Evolutionary conservation across 2,888 invertebrate genomes (phyloP).

Genomic region (Hedya salicella): DNA sequence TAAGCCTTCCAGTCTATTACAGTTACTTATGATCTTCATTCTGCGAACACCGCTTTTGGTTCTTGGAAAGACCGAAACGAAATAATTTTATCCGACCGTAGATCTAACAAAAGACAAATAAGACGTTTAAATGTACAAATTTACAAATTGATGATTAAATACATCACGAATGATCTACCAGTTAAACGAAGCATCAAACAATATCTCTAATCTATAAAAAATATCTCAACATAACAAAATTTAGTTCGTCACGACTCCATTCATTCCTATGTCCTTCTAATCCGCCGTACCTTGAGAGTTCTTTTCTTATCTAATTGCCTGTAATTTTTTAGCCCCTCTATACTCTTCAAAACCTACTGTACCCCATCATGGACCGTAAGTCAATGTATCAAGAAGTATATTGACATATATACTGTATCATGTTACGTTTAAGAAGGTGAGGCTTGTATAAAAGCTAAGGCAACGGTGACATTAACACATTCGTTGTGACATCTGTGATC

Average conservation of each 20-base stretch:
- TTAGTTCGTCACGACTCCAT: slow-evolving; percentile 53
- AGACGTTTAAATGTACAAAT: too few species aligned
- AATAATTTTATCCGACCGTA: too few species aligned
- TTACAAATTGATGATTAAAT: too few species aligned
- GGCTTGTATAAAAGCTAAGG: slow-evolving; percentile 67
- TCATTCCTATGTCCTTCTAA: slow-evolving; percentile 49
- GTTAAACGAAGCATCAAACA: too few species aligned
- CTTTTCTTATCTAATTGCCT: slow-evolving; percentile 72
- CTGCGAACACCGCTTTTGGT: too few species aligned
- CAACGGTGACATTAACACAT: slow-evolving; percentile 46
- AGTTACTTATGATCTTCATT: too few species aligned
- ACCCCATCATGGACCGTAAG: not conserved
- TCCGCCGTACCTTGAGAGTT: slow-evolving; percentile 70
- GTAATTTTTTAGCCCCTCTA: slow-evolving; percentile 73
- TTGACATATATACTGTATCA: not conserved
- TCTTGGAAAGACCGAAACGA: too few species aligned
- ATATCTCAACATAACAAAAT: not conserved
- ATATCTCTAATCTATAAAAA: too few species aligned
- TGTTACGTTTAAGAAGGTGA: slow-evolving; percentile 1
- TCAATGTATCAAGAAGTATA: not conserved
- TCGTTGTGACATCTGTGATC: slow-evolving; percentile 46
- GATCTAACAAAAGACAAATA: too few species aligned
- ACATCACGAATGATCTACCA: too few species aligned
- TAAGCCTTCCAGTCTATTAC: too few species aligned
- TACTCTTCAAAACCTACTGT: not conserved